A percentile compares a stretch with the other conserved stretches of the same genome.
Conservation (phyloP, 2,797 vertebrate species). For the Chiloscyllium punctatum region DNA sequence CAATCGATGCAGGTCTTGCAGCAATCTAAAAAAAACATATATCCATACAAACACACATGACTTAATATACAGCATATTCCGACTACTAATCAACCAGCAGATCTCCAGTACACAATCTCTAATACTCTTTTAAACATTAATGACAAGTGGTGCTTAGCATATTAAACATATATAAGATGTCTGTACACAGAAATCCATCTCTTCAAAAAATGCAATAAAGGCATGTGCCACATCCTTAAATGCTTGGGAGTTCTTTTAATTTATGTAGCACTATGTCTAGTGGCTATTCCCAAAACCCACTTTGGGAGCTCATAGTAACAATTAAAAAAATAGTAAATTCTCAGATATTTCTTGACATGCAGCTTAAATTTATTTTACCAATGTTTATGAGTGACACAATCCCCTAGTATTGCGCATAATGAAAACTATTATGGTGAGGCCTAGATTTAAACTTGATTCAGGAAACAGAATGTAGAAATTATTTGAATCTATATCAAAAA, state of each 20-base stretch:
- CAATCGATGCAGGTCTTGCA: background rate
- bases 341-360: background rate
- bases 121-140: background rate
- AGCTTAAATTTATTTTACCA: background rate
- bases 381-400: conserved; percentile 35
- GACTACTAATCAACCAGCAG: background rate
- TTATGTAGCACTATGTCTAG: conserved; percentile 18
- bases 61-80: background rate
- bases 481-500: conserved; percentile 30
- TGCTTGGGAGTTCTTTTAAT: background rate
- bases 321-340: conserved; percentile 33
- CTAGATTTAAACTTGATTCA: conserved; percentile 15
- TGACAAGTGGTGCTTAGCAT: background rate
- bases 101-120: background rate
- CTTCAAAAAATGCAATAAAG: background rate
- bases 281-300: background rate
- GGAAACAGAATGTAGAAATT: conserved; percentile 34
- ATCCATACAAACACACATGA: too few species aligned
- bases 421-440: conserved; percentile 10
- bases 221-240: background rate
- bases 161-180: background rate
- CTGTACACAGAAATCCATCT: background rate
- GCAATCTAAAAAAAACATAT: too few species aligned
- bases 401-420: conserved; percentile 24
- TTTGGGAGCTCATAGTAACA: conserved; percentile 4